Percentiles rank a stretch among this genome's conserved stretches.
Conservation (phyloP, 2,113 vertebrate genomes). For the Perca fluviatilis region DNA sequence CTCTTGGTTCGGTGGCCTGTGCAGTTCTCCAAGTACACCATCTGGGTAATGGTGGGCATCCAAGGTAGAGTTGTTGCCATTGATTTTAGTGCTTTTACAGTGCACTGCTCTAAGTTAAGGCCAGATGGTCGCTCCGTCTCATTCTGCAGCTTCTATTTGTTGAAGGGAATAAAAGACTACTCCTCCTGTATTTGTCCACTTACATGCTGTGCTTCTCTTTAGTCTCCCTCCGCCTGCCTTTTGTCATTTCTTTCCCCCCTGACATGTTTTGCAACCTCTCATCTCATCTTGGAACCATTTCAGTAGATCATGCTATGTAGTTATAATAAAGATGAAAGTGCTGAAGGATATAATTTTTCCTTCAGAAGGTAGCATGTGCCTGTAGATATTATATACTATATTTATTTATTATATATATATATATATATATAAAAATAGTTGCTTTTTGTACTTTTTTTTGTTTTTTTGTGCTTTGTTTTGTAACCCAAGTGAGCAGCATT, state of each 20-base stretch:
- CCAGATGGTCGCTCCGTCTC: slow-evolving; percentile 83
- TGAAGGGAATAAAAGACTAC: slow-evolving; percentile 68
- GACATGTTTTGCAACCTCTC: slow-evolving; percentile 51
- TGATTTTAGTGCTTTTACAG: slow-evolving; percentile 83
- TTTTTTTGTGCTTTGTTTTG: slow-evolving; percentile 11
- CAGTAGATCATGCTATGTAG: slow-evolving; percentile 40
- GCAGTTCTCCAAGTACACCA: slow-evolving; percentile 78
- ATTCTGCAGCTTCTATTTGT: slow-evolving; percentile 77
- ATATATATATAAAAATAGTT: not conserved
- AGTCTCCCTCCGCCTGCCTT: slow-evolving; percentile 47
- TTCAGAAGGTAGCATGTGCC: slow-evolving; percentile 9
- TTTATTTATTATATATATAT: no score
- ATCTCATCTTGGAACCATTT: slow-evolving; percentile 48
- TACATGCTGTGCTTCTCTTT: slow-evolving; percentile 54
- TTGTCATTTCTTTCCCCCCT: slow-evolving; percentile 17
- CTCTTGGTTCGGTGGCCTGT: slow-evolving; percentile 77
- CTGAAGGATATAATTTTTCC: slow-evolving; percentile 32
- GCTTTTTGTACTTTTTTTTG: slow-evolving; percentile 4
- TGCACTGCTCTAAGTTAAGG: slow-evolving; percentile 75
- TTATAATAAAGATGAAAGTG: slow-evolving; percentile 50
- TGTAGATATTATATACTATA: slow-evolving; percentile 5
- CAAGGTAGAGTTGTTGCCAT: slow-evolving; percentile 82
- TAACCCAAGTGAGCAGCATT: not conserved
- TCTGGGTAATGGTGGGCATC: slow-evolving; percentile 86
- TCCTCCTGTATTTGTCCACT: slow-evolving; percentile 62